Conservation (phyloP, 2,888 invertebrate species). For the Nasonia oneida region DNA sequence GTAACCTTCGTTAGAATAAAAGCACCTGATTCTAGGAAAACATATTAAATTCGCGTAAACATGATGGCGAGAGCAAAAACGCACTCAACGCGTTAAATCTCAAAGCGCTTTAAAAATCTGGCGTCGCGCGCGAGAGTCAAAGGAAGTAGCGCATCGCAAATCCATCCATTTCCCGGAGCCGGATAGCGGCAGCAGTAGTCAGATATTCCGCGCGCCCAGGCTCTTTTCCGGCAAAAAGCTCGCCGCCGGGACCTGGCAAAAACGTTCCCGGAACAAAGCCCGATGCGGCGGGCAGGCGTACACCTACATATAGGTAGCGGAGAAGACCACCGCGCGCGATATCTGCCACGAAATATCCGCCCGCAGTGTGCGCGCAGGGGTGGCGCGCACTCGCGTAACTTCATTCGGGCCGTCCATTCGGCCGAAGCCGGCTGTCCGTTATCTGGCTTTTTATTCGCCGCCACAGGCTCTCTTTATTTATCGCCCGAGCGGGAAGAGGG, state of each 20-base stretch:
- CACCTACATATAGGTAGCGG: not conserved
- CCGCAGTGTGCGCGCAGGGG: conserved; percentile 13
- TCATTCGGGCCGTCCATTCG: conserved; percentile 53
- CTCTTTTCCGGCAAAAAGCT: conserved; percentile 35
- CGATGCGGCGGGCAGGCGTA: not conserved
- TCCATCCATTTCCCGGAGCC: conserved; percentile 43
- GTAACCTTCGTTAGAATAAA: too few relatives aligned
- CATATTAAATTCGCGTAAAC: not conserved
- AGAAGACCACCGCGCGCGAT: conserved; percentile 27
- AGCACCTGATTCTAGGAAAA: too few relatives aligned
- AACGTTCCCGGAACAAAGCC: conserved; percentile 5
- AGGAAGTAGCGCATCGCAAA: conserved; percentile 18
- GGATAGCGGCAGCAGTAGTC: not conserved
- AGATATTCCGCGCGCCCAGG: conserved; percentile 4
- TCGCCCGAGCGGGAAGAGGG: conserved; percentile 25
- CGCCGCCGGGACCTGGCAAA: not conserved
- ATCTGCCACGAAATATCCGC: conserved; percentile 51
- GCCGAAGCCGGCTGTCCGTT: conserved; percentile 47
- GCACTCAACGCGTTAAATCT: not conserved
- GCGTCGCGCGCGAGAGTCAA: not conserved
- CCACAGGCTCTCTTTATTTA: conserved; percentile 49
- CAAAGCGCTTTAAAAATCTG: not conserved
- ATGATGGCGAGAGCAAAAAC: not conserved
- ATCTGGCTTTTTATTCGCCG: conserved; percentile 56
- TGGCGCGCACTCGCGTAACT: conserved; percentile 48